Percentiles rank a stretch among this genome's conserved stretches.
Evolutionary conservation across 1,140 invertebrate species (phyloP).

Genomic region (Macrocentrus cingulum): DNA sequence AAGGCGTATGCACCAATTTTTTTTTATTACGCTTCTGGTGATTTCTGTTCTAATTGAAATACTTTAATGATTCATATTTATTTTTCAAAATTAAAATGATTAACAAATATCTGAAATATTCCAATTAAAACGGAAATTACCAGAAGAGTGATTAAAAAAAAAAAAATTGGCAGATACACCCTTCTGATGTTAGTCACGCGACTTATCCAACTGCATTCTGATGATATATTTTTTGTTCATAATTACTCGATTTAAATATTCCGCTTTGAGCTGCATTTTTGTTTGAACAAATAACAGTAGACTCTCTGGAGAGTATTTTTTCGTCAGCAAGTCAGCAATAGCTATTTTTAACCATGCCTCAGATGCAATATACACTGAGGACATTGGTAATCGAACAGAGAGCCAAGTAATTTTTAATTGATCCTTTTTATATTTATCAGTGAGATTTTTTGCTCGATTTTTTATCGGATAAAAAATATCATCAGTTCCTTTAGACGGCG

Average conservation of each 20-base stretch:
- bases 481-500: slow-evolving; percentile 66
- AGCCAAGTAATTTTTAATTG: slow-evolving; percentile 72
- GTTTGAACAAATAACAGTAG: slow-evolving; percentile 69
- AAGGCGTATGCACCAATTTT: too few species aligned
- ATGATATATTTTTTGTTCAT: slow-evolving; percentile 13
- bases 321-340: slow-evolving; percentile 70
- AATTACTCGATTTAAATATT: slow-evolving; percentile 81
- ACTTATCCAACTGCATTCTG: too few species aligned
- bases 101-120: too few species aligned
- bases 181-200: too few species aligned
- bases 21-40: too few species aligned
- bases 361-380: slow-evolving; percentile 42
- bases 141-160: too few species aligned
- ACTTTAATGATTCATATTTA: too few species aligned
- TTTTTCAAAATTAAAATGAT: too few species aligned
- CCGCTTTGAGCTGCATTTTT: slow-evolving; percentile 69
- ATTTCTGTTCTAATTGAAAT: too few species aligned
- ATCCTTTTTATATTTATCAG: slow-evolving; percentile 70
- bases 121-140: too few species aligned
- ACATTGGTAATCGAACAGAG: slow-evolving; percentile 65
- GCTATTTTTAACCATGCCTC: slow-evolving; percentile 64
- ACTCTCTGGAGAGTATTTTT: slow-evolving; percentile 71
- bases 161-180: too few species aligned
- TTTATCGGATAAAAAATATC: slow-evolving; percentile 71
- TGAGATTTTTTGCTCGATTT: slow-evolving; percentile 62